Conservation (phyloP, 2,113 vertebrate species). For the Ctenomys sociabilis region DNA sequence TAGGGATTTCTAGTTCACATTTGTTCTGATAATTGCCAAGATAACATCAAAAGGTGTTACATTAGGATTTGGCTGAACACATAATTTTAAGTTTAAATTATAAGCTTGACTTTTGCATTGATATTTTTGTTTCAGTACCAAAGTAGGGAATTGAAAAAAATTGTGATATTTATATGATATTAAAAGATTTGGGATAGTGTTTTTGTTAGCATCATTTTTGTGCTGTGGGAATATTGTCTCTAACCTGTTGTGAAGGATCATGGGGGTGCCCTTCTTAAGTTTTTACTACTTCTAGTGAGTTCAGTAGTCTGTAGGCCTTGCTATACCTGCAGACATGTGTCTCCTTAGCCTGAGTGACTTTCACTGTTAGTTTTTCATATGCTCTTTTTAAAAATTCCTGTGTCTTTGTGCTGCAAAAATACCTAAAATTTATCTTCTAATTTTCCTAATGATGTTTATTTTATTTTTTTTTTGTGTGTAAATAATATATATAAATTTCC, state of each 20-base stretch:
- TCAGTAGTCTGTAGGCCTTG: neutral
- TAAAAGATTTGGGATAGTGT: neutral
- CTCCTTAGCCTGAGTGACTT: neutral
- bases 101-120: neutral
- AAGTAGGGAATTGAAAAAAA: neutral
- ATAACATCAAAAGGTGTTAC: neutral
- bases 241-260: neutral
- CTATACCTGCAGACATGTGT: neutral
- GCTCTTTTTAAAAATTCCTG: neutral
- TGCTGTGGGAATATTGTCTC: neutral
- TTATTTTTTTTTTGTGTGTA: too few relatives aligned
- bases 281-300: neutral
- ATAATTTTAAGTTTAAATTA: neutral
- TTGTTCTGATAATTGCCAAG: neutral
- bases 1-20: neutral
- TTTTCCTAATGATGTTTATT: neutral
- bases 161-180: neutral
- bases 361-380: neutral
- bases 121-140: neutral
- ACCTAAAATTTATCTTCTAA: neutral
- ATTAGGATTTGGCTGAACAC: neutral
- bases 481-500: neutral
- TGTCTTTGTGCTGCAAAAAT: neutral
- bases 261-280: neutral
- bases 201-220: neutral